These are phyloP conservation scores for Adoxophyes honmai DNA, from an alignment of 1,140 invertebrate genomes.

Conservation along the genomic window DNA sequence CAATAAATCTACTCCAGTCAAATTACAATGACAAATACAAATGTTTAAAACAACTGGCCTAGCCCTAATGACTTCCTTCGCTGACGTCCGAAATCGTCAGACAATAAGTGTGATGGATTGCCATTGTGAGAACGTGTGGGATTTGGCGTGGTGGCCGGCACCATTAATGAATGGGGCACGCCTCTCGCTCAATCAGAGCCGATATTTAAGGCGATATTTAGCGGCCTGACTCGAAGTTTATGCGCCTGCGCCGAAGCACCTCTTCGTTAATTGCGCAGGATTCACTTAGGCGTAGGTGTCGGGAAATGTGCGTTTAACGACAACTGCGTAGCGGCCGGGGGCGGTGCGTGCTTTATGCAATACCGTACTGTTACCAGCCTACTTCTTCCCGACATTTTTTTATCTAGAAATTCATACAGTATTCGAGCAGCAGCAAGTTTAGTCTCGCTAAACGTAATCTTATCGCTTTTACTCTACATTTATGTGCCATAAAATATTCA, in stretches of 20 bases:
- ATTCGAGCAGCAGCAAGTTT: no score
- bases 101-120: constrained; percentile 62
- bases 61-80: constrained; percentile 59
- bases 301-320: constrained; percentile 40
- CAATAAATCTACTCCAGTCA: constrained; percentile 19
- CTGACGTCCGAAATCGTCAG: constrained; percentile 61
- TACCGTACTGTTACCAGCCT: no score
- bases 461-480: no score
- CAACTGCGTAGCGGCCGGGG: constrained; percentile 30
- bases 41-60: constrained; percentile 33
- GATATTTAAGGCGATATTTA: constrained; percentile 49
- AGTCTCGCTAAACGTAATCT: no score
- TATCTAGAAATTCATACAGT: no score
- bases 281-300: constrained; percentile 33
- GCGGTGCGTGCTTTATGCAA: constrained; percentile 22
- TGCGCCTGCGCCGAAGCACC: constrained; percentile 42
- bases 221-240: constrained; percentile 43
- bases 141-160: constrained; percentile 41
- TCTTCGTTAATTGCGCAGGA: constrained; percentile 49
- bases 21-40: constrained; percentile 36
- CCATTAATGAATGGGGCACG: constrained; percentile 64
- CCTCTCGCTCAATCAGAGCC: constrained; percentile 50
- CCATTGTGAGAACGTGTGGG: constrained; percentile 54
- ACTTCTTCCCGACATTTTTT: no score
- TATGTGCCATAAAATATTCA: no score